Evolutionary conservation across 2,797 vertebrate genomes (phyloP), one percentile per base, ranked within the genome.

Genomic region (Triplophysa bombifrons): DNA sequence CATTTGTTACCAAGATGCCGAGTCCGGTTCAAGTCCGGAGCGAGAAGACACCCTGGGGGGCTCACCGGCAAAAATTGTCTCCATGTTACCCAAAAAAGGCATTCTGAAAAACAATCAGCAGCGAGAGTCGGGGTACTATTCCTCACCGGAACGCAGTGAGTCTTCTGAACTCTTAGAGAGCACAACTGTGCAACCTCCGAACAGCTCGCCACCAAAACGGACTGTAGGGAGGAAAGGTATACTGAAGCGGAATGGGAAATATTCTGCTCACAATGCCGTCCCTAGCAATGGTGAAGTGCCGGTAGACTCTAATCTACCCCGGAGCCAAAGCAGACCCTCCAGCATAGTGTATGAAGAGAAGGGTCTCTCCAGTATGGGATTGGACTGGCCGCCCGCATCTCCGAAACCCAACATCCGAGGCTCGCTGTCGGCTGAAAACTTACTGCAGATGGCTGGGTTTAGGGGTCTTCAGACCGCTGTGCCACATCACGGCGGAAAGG

Each of bases 341-440:
- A 93, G 93, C 22, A 90, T 93, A 30, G 88, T 93, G 51, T 94
- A 93, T 9, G 94, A 95, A 81, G 94, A 96, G 56, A 94, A 90
- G 55, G 88, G 95, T 71, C 92, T 95, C 68, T 94, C 94, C 19
- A 93, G 83, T 75, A 89, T 95, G 77, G 90, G 95, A 81, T 90
- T 96, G 30, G 97, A 99, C 88, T 93, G 98, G 93, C 96, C 96
- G 53, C 93, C 95, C 60, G 92, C 94, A 30, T 88, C 90, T 55
- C 78, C 90, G 2, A 79, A 94, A 93, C 79, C 96, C 72, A 95
- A 94, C 90, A 96, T 99, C 90, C 92, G 97, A 80, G 96, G 94
- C 85, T 99, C 97, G 13, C 94, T 96, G 72, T 99, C 98, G 16
- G 97, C 97, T 0, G 98, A 98, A 90, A 96, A 99, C 87, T 94